A percentile compares a stretch with the other conserved stretches of the same genome.
These are phyloP conservation scores for Nettapus auritus DNA, from an alignment of 2,113 vertebrate species.

Conservation along the genomic window DNA sequence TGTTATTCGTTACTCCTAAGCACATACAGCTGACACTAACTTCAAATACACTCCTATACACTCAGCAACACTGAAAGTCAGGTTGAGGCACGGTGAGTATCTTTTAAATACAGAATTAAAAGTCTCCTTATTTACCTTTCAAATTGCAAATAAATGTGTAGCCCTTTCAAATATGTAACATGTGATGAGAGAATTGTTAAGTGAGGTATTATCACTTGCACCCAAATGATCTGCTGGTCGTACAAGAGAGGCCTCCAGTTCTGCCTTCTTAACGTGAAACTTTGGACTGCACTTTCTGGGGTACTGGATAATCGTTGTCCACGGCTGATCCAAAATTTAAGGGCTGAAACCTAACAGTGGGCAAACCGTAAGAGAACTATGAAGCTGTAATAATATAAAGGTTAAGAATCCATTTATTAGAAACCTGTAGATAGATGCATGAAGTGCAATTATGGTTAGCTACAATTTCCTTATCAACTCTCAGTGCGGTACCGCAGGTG, in stretches of 20 bases:
- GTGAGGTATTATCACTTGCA: not conserved
- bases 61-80: not conserved
- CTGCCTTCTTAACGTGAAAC: not conserved
- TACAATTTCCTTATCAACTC: not conserved
- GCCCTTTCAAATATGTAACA: not conserved
- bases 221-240: not conserved
- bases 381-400: not conserved
- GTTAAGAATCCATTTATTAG: not conserved
- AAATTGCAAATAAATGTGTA: not conserved
- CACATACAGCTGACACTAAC: not conserved
- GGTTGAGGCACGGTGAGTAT: not conserved
- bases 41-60: not conserved
- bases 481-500: not conserved
- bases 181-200: not conserved
- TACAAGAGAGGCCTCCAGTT: not conserved
- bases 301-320: not conserved
- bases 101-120: not conserved
- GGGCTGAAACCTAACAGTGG: not conserved
- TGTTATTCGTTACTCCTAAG: not conserved
- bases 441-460: not conserved
- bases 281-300: not conserved
- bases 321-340: not conserved
- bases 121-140: not conserved
- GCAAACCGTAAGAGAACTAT: rapidly evolving
- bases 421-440: not conserved